Evolutionary conservation across 2,888 invertebrate species (phyloP), one percentile per base, ranked within the genome.

Genomic region (Lutraria lutraria): DNA sequence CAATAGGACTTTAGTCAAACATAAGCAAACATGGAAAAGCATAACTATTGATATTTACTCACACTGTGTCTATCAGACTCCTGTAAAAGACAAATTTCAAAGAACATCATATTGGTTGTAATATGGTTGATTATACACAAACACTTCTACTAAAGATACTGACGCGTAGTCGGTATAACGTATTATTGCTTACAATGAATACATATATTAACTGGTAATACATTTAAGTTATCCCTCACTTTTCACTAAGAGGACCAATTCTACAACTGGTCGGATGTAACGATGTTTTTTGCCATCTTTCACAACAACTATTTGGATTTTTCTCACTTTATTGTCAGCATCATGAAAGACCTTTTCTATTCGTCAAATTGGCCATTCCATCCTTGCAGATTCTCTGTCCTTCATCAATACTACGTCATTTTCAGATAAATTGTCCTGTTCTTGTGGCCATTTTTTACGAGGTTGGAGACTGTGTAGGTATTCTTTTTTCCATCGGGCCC

Each of bases 381-480:
- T 87, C 2, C 87, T 79, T 25, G 79, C 68, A 13, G 15, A 13
- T 19, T 83, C 81, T n/a, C 31, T 15, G n/a, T 85, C 84, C 19
- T 76, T 80, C 2, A 88, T 54, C 16, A 89, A 43, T 12, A 88
- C 86, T n/a, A 89, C n/a, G 53, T 89, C 89, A n/a, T 72, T 53
- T 25, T 21, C 25, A 12, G 63, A 60, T 8, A 89, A 3, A 25
- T 83, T 43, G 0, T 53, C 0, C 21, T 54, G 19, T 15, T 34
- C 34, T 54, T 82, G 16, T 1, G 10, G 0, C 92, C 92, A 92
- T 34, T 92, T 92, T 0, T 29, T 63, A 3, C 88, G 29, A 3
- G 34, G 82, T 63, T 92, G 89, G 21, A 92, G 53, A 54, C 83
- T 52, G 16, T 90, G 88, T 16, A 93, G 79, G 63, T 90, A 91